Conservation (phyloP, 1,140 invertebrate genomes). For the Pseudachorutes palmiensis region DNA sequence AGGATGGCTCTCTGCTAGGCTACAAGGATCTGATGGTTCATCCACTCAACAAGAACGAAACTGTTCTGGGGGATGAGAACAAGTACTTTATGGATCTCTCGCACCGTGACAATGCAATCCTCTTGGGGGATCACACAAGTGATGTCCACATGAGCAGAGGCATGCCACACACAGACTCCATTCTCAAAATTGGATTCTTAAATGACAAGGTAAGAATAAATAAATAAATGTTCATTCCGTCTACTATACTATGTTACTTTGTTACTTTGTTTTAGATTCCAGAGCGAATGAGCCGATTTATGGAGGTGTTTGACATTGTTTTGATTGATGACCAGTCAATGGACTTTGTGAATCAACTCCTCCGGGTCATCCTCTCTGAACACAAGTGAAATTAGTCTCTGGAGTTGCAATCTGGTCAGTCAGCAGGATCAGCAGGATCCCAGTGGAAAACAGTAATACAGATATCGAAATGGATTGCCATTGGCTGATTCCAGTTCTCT, state of each 20-base stretch:
- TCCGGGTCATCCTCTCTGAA: neutral
- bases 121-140: slow-evolving; percentile 80
- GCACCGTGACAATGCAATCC: slow-evolving; percentile 64
- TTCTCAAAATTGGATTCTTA: slow-evolving; percentile 86
- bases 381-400: slow-evolving; percentile 11
- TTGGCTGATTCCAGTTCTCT: neutral
- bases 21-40: slow-evolving; percentile 62
- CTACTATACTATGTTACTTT: no score
- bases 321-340: slow-evolving; percentile 28
- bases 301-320: slow-evolving; percentile 23
- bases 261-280: slow-evolving; percentile 1
- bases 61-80: slow-evolving; percentile 56
- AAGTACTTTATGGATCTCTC: slow-evolving; percentile 55
- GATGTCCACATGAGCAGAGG: slow-evolving; percentile 86
- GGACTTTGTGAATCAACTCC: slow-evolving; percentile 23
- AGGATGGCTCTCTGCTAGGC: slow-evolving; percentile 53
- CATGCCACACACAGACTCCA: slow-evolving; percentile 52
- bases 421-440: neutral
- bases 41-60: slow-evolving; percentile 83
- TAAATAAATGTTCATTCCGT: no score
- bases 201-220: slow-evolving; percentile 55
- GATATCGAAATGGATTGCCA: no score
- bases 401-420: neutral
- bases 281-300: slow-evolving; percentile 59
- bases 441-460: neutral